Evolutionary conservation across 2,113 vertebrate species (phyloP).

Genomic region (Pycnonotus jocosus): DNA sequence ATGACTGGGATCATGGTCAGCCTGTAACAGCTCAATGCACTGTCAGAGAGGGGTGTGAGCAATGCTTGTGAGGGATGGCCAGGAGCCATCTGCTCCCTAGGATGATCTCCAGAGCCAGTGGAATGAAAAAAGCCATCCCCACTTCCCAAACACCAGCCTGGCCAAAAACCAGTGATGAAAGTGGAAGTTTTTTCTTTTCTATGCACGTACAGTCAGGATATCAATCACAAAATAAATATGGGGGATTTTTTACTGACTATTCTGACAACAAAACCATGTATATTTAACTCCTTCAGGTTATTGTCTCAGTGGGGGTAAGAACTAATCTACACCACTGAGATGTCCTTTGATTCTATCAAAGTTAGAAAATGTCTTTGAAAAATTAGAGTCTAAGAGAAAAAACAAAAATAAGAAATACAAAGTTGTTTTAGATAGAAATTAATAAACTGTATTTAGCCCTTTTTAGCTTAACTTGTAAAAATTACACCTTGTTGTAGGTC

Average conservation of each 20-base stretch:
- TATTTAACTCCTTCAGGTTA: neutral
- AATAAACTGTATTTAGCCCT: neutral
- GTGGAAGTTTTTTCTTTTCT: neutral
- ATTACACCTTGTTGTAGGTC: neutral
- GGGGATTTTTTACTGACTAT: accelerated
- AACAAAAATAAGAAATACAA: neutral
- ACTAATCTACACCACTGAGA: neutral
- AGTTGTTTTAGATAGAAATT: neutral
- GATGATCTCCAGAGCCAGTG: neutral
- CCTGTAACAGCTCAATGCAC: neutral
- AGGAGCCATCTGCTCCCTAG: neutral
- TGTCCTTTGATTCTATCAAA: neutral
- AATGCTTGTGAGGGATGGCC: neutral
- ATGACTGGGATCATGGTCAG: accelerated
- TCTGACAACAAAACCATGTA: neutral
- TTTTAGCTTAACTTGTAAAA: neutral
- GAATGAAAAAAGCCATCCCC: neutral
- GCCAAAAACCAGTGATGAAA: neutral
- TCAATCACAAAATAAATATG: neutral
- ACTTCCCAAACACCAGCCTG: neutral
- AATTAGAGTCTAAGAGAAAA: neutral
- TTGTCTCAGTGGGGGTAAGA: neutral
- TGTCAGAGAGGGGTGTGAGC: neutral
- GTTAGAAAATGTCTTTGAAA: neutral
- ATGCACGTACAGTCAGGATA: neutral